Evolutionary conservation across 2,113 vertebrate genomes (phyloP).

Genomic region (Oreotrochilus melanogaster): DNA sequence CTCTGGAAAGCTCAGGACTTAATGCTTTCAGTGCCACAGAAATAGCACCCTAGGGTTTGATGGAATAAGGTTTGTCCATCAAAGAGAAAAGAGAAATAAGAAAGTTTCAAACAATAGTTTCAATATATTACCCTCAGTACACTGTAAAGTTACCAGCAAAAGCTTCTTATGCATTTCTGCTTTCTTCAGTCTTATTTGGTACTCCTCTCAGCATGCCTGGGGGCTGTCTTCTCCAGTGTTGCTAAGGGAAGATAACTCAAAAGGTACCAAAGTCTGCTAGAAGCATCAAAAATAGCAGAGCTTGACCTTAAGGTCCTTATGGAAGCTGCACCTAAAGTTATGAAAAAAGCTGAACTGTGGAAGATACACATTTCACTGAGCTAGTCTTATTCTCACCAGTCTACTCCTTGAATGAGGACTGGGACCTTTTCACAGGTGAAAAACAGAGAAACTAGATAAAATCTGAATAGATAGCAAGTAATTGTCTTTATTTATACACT

Average conservation of each 20-base stretch:
- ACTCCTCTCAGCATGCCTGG: not conserved
- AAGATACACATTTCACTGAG: not conserved
- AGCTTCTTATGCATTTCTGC: too few species aligned
- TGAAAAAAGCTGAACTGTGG: not conserved
- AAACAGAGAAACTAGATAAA: not conserved
- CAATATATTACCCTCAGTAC: accelerated
- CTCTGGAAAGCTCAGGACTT: not conserved
- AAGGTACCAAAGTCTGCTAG: not conserved
- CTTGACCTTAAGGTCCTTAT: not conserved
- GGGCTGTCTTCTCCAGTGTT: not conserved
- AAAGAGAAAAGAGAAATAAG: not conserved
- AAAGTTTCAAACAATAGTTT: not conserved
- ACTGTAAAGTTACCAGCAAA: too few species aligned
- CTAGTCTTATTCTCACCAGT: not conserved
- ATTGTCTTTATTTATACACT: not conserved
- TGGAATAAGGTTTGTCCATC: not conserved
- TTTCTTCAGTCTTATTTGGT: not conserved
- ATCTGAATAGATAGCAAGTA: accelerated
- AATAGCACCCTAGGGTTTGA: not conserved
- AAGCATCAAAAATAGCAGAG: not conserved
- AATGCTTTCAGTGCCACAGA: not conserved
- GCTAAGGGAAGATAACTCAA: not conserved
- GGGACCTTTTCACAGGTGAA: not conserved
- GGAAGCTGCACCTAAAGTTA: not conserved
- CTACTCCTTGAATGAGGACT: not conserved